These are phyloP conservation scores for Endotricha flammealis DNA, from an alignment of 2,888 invertebrate genomes.

Conservation along the genomic window DNA sequence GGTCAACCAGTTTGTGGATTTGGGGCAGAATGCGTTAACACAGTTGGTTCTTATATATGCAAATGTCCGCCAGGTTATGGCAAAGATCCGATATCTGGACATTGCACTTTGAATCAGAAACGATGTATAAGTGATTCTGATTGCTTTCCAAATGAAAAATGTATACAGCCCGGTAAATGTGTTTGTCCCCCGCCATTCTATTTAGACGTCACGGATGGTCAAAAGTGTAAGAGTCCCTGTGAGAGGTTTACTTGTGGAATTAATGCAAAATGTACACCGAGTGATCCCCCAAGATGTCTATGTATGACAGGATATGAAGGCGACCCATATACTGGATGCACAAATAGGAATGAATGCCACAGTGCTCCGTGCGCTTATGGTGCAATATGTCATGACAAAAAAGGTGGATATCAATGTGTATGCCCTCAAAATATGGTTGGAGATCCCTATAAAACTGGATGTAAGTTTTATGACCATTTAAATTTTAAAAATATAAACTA, in stretches of 20 bases:
- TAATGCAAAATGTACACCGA: constrained; percentile 92
- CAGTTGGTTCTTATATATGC: constrained; percentile 87
- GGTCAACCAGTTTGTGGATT: constrained; percentile 88
- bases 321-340: constrained; percentile 89
- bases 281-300: constrained; percentile 92
- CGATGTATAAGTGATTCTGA: constrained; percentile 90
- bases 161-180: constrained; percentile 94
- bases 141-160: constrained; percentile 91
- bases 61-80: constrained; percentile 89
- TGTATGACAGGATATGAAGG: constrained; percentile 93
- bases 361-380: constrained; percentile 91
- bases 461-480: constrained; percentile 62
- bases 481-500: constrained; percentile 4
- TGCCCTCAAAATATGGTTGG: constrained; percentile 91
- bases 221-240: constrained; percentile 94
- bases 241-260: constrained; percentile 93
- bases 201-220: constrained; percentile 87
- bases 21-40: constrained; percentile 91
- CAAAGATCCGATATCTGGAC: constrained; percentile 88
- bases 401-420: constrained; percentile 90
- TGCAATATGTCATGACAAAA: constrained; percentile 92
- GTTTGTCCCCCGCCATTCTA: constrained; percentile 95
- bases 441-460: constrained; percentile 91
- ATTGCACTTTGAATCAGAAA: constrained; percentile 89
- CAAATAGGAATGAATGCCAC: constrained; percentile 91